Conservation (phyloP, 2,113 vertebrate species). For the Gopherus evgoodei region DNA sequence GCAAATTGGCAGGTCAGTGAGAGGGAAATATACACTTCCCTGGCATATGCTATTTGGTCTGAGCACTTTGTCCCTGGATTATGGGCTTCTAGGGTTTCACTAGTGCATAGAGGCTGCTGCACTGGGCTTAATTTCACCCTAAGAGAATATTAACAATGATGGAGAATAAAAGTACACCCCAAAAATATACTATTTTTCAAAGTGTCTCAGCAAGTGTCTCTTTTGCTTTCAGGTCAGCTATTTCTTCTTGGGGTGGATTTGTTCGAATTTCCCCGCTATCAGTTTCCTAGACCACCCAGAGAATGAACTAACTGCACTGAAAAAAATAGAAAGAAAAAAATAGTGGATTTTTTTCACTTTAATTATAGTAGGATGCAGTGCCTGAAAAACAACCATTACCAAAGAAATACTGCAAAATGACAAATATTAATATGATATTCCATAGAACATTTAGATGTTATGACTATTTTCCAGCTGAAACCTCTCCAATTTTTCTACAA, state of each 20-base stretch:
- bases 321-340: not conserved
- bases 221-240: slow-evolving; percentile 26
- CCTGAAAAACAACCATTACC: slow-evolving; percentile 36
- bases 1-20: not conserved
- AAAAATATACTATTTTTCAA: not conserved
- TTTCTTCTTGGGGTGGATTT: slow-evolving; percentile 36
- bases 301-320: not conserved
- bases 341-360: not conserved
- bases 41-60: not conserved
- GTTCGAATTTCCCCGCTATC: not conserved
- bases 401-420: slow-evolving; percentile 58
- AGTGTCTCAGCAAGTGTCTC: slow-evolving; percentile 20
- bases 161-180: not conserved
- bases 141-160: not conserved
- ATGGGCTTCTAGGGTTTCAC: slow-evolving; percentile 3
- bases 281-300: slow-evolving; percentile 33
- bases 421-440: slow-evolving; percentile 67
- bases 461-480: slow-evolving; percentile 75
- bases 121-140: not conserved
- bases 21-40: not conserved
- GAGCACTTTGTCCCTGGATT: not conserved
- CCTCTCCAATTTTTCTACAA: slow-evolving; percentile 62
- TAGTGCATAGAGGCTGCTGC: not conserved
- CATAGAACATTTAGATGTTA: slow-evolving; percentile 61
- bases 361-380: slow-evolving; percentile 1